A percentile compares a stretch with the other conserved stretches of the same genome.
These are phyloP conservation scores for Proterorhinus semilunaris DNA, from an alignment of 2,113 vertebrate genomes.

Conservation along the genomic window DNA sequence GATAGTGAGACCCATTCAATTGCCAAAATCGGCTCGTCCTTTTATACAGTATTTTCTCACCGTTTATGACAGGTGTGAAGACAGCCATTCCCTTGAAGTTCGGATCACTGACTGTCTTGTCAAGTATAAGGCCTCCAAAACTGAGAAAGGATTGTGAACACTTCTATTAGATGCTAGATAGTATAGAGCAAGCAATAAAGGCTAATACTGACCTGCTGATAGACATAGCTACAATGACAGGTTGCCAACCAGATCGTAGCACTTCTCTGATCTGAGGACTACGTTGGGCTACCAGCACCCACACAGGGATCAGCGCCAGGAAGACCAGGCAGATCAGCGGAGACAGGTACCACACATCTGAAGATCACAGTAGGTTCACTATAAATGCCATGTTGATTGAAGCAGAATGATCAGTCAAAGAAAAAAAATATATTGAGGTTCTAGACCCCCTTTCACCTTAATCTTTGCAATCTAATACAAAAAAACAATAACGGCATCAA, in stretches of 20 bases:
- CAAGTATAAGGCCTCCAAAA: slow-evolving; percentile 92
- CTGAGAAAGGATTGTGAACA: slow-evolving; percentile 62
- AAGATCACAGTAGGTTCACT: not conserved
- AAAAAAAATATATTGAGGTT: too few species aligned
- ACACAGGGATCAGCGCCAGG: slow-evolving; percentile 85
- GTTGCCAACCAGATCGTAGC: slow-evolving; percentile 90
- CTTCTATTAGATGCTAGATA: too few species aligned
- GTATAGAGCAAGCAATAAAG: too few species aligned
- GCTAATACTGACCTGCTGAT: slow-evolving; percentile 86
- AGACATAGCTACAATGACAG: slow-evolving; percentile 92
- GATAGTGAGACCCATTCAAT: not conserved
- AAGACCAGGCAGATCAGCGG: slow-evolving; percentile 82
- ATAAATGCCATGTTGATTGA: too few species aligned
- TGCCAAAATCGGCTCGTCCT: not conserved
- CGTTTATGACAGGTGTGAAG: slow-evolving; percentile 95
- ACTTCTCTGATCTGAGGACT: slow-evolving; percentile 84
- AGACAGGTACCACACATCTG: slow-evolving; percentile 84
- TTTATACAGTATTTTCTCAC: slow-evolving; percentile 69
- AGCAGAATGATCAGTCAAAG: too few species aligned
- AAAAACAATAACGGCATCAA: not conserved
- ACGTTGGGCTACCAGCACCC: slow-evolving; percentile 82
- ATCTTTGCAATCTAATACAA: not conserved
- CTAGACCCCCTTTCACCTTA: too few species aligned
- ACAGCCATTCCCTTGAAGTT: slow-evolving; percentile 91
- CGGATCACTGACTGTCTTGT: slow-evolving; percentile 86